These are phyloP conservation scores for Hydrozoanthus gracilis DNA, from an alignment of 92 coral and sea anemone species.

Conservation along the genomic window DNA sequence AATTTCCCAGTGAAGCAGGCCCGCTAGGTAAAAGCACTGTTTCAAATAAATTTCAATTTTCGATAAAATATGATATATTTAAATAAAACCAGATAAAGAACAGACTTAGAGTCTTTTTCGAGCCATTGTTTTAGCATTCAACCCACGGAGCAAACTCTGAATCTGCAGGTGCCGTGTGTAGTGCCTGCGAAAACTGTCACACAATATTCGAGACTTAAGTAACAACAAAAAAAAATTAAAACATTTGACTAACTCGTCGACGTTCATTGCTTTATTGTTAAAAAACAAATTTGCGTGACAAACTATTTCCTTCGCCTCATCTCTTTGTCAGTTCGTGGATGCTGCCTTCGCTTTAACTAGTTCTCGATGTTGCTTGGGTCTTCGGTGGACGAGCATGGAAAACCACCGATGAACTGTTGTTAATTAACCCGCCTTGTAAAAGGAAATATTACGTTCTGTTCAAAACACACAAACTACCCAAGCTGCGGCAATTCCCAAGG, in stretches of 20 bases:
- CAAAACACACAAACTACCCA: not conserved
- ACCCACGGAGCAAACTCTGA: constrained; percentile 7
- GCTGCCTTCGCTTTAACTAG: not conserved
- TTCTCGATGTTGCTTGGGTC: not conserved
- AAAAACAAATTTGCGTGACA: constrained; percentile 22
- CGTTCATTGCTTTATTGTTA: constrained; percentile 22
- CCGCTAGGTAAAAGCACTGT: not conserved
- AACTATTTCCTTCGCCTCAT: not conserved
- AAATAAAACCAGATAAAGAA: constrained; percentile 21
- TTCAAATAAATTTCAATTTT: not conserved
- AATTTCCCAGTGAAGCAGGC: not conserved
- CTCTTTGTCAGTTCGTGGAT: not conserved
- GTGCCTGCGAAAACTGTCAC: constrained; percentile 18
- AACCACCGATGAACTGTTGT: not conserved
- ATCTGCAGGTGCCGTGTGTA: constrained; percentile 25
- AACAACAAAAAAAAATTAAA: constrained; percentile 3
- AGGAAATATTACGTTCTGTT: constrained; percentile 5
- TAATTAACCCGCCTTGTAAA: constrained; percentile 17
- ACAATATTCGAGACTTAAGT: not conserved
- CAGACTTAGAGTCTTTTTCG: constrained; percentile 15
- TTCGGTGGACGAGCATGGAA: not conserved
- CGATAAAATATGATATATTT: constrained; percentile 25
- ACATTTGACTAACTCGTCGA: not conserved
- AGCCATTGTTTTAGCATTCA: constrained; percentile 8
- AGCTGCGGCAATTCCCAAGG: constrained; percentile 37